These are phyloP conservation scores for Geotrupes spiniger DNA, from an alignment of 2,888 invertebrate genomes.

Conservation along the genomic window DNA sequence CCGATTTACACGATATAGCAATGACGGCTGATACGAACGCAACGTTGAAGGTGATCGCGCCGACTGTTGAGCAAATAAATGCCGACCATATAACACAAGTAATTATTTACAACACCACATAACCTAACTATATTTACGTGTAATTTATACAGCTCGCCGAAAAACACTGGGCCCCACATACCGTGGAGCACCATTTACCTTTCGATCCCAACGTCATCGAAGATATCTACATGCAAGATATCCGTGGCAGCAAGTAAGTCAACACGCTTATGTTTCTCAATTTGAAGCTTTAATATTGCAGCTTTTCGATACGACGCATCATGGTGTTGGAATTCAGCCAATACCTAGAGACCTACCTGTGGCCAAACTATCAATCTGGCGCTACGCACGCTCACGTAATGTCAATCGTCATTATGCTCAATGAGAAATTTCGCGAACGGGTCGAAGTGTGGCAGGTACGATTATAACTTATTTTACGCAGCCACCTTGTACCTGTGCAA, in stretches of 20 bases:
- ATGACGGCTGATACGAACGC: constrained; percentile 21
- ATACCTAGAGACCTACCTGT: constrained; percentile 93
- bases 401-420: constrained; percentile 97
- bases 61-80: constrained; percentile 88
- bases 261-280: constrained; percentile 11
- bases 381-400: constrained; percentile 86
- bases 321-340: constrained; percentile 98
- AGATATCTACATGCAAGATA: constrained; percentile 85
- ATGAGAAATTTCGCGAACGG: constrained; percentile 96
- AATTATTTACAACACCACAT: constrained; percentile 27
- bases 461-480: too few relatives aligned
- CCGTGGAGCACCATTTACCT: constrained; percentile 66
- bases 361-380: constrained; percentile 89
- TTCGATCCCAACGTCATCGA: constrained; percentile 80
- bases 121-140: constrained; percentile 21
- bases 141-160: constrained; percentile 71
- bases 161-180: constrained; percentile 91
- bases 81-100: constrained; percentile 87
- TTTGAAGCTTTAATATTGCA: too few relatives aligned
- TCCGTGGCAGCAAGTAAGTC: constrained; percentile 74
- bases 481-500: too few relatives aligned
- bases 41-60: constrained; percentile 58
- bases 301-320: constrained; percentile 80
- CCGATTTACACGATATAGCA: too few relatives aligned
- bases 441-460: constrained; percentile 92